A percentile compares a stretch with the other conserved stretches of the same genome.
Conservation (phyloP, 2,888 invertebrate genomes). For the Scaptodrosophila latifasciaeformis region DNA sequence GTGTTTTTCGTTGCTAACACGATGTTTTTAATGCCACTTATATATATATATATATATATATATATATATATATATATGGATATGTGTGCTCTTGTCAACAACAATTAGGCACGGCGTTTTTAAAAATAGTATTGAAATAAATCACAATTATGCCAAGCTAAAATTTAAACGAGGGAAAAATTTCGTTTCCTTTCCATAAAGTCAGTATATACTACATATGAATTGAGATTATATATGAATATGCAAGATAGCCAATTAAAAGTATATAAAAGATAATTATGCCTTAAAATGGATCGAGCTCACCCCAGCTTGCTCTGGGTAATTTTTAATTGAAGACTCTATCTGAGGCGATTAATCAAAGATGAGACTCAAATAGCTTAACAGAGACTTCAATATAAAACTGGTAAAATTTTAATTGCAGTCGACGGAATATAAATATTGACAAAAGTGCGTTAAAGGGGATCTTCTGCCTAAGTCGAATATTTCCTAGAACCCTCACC, state of each 20-base stretch:
- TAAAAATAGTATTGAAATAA: slow-evolving; percentile 54
- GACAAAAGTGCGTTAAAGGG: slow-evolving; percentile 57
- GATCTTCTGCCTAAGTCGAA: neutral
- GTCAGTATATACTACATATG: too few species aligned
- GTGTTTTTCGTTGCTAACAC: slow-evolving; percentile 58
- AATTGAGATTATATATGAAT: too few species aligned
- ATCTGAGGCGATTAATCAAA: slow-evolving; percentile 13
- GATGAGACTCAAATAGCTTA: too few species aligned
- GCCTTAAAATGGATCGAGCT: neutral
- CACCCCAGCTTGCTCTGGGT: too few species aligned
- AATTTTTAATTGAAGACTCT: slow-evolving; percentile 38
- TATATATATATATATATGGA: neutral
- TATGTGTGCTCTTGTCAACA: slow-evolving; percentile 48
- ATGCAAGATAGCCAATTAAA: slow-evolving; percentile 39
- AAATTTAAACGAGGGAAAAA: too few species aligned
- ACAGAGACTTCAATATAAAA: too few species aligned
- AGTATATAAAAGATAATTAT: slow-evolving; percentile 33
- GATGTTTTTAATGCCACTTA: neutral
- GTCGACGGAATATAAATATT: slow-evolving; percentile 45
- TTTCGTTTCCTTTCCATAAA: too few species aligned
- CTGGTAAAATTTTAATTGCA: slow-evolving; percentile 47
- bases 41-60: neutral
- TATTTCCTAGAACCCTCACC: neutral
- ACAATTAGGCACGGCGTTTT: slow-evolving; percentile 51
- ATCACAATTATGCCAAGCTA: slow-evolving; percentile 66